phyloP scores from a whole-genome alignment of 2,888 invertebrate genomes.

The Acronicta aceris region DNA sequence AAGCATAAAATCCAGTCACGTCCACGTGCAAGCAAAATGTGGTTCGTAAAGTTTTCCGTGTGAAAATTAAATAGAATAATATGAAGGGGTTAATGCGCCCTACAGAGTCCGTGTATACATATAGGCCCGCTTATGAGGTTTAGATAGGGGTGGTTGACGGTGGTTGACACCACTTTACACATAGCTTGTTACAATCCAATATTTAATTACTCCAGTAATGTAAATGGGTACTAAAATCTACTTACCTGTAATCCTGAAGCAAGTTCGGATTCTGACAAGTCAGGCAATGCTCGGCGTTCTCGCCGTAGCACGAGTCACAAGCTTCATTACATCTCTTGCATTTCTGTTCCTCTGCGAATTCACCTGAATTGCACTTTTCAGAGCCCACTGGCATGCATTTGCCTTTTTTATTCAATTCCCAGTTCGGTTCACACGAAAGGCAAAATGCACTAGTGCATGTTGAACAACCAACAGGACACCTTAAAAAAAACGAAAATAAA shows the following conservation, averaged over 20 bases:
- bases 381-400: constrained; percentile 92
- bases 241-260: constrained; percentile 90
- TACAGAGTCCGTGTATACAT: constrained; percentile 3
- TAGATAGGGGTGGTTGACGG: constrained; percentile 7
- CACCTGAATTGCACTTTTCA: constrained; percentile 91
- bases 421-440: constrained; percentile 92
- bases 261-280: constrained; percentile 93
- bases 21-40: constrained; percentile 51
- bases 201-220: too few species aligned
- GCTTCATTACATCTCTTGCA: constrained; percentile 94
- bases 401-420: constrained; percentile 93
- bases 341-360: constrained; percentile 89
- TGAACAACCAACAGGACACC: constrained; percentile 93
- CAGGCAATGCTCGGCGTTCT: constrained; percentile 92
- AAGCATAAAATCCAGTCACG: constrained; percentile 54
- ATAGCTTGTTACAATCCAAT: too few species aligned
- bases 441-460: constrained; percentile 93
- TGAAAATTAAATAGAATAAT: constrained; percentile 58
- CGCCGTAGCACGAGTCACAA: constrained; percentile 95
- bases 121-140: constrained; percentile 24
- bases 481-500: constrained; percentile 54
- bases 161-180: constrained; percentile 1
- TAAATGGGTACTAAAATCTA: constrained; percentile 7
- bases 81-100: constrained; percentile 40
- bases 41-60: constrained; percentile 59